Base-by-base conservation (phyloP, 37 sponge, comb jelly and placozoan species). In the Hormiphora californensis region DNA sequence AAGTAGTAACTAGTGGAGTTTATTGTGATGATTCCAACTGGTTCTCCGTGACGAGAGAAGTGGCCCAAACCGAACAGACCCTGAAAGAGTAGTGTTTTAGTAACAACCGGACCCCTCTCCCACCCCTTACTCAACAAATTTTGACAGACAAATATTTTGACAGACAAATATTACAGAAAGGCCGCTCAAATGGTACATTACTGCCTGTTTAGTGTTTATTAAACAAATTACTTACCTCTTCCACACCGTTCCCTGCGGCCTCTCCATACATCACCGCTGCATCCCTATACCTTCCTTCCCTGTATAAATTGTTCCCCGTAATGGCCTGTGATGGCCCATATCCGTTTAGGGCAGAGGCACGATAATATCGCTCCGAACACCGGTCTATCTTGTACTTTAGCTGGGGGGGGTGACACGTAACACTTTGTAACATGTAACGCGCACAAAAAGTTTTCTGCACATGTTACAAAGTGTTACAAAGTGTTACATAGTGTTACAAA, bases 221-320 rank as follows among this genome's bases (percentile, higher is more conserved):
- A 57, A 7, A 57, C 27, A 7, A 7, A 5, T 36, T 5, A 9
- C 81, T 73, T 11, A 73, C 81, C 81, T 73, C 81, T 36, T 32
- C 81, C 19, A 73, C 81, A 8, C 15, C 12, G 44, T 40, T 73
- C 8, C 43, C 46, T 5, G 81, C 81, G 40, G 81, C 81, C 35
- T 41, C 43, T 22, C 46, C 81, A 30, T 73, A 73, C 81, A 43
- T 43, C 12, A 43, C 46, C 4, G 81, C 81, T 25, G 81, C 35
- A 7, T 41, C 46, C 4, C 43, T 43, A 28, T n/a, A 73, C 7
- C 25, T 36, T 12, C 81, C 46, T 28, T 40, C 25, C 38, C 43
- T 33, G 46, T 46, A 73, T 8, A 73, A 30, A 27, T 0, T 9
- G 43, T 41, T 73, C 7, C 39, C 81, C 46, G 43, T 43, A 7